Evolutionary conservation across 2,888 invertebrate genomes (phyloP), one percentile per base, ranked within the genome.

Genomic region (Pollenia labialis): DNA sequence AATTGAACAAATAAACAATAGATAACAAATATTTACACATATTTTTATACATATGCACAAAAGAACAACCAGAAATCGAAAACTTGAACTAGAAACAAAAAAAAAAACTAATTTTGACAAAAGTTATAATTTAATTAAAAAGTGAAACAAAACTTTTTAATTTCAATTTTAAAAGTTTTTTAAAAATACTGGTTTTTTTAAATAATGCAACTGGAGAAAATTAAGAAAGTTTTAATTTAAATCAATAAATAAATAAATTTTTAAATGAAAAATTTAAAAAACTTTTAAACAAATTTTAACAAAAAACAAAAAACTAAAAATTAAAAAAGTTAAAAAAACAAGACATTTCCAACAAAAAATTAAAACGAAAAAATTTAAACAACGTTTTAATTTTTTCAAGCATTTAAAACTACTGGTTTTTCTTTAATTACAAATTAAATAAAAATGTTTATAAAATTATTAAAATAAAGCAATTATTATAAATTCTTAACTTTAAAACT

Each of bases 1-100:
- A 76, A 75, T 77, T 82, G 46, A 86, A 76, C 71, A 75, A 50
- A 60, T 77, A 50, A 74, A 82, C 46, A 80, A 75, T 64, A 72
- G 1, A 68, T 75, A 77, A 60, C 12, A 69, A 62, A 62, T 23
- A 62, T 82, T 58, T 44, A 76, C 72, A 68, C 64, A 79, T 10
- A 40, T 11, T 60, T 40, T 32, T 9, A 18, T 9, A 56, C 16
- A 58, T 7, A 74, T 18, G 40, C 1, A 18, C 14, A 56, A 6
- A 23, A 0, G 18, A 32, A 58, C 8, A 10, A 4, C 16, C 32
- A 56, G 8, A 18, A 23, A 69, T 32, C 6, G 6, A 32, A 4
- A 4, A 32, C 4, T 32, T 32, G 0, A 32, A 32, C 32, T 32
- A 32, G 32, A 32, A 32, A 32, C 32, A 32, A 32, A 32, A 2